Evolutionary conservation across 2,888 invertebrate genomes (phyloP), one percentile per base, ranked within the genome.

Genomic region (Cataglyphis albicans): DNA sequence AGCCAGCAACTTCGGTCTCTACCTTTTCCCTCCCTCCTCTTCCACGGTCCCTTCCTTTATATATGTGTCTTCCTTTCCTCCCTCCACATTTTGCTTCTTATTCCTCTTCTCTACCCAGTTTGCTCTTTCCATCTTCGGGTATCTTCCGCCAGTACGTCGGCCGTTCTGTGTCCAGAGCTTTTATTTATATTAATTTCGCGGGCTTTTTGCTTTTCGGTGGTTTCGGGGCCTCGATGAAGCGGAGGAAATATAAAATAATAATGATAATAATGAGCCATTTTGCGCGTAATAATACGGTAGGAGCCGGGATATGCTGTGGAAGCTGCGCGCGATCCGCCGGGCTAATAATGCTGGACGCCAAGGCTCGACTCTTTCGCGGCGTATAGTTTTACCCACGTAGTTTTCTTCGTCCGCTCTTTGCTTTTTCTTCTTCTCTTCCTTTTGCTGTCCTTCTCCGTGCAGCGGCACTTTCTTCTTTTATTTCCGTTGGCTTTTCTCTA

Each of bases 191-290:
- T 93, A 93, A 94, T 93, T 93, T 92, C 90, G 90, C 86, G 86
- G 88, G 88, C 89, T 92, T 93, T 93, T 93, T 92, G 90, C 90
- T 93, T 93, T 91, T 91, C 86, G 91, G 88, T 89, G 90, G 89
- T 90, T 92, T 90, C 90, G 88, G 87, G 84, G 87, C 86, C 84
- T 81, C 86, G 89, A 59, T 80, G 87, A 87, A 87, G 91, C 88
- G 91, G 87, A 91, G 91, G 90, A 93, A 93, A 92, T 93, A 93
- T 93, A 91, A 93, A 93, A 93, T 93, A 93, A 93, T 93, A 93
- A 93, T 93, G 93, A 93, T 93, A 92, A 93, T 94, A 93, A 94
- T 93, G 93, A 94, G 93, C 91, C 93, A 93, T 93, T 93, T 93
- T 92, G 92, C 92, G 93, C 91, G 92, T 93, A 94, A 94, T 94